Evolutionary conservation across 1,140 invertebrate species (phyloP).

Genomic region (Andrena cerasifolii): DNA sequence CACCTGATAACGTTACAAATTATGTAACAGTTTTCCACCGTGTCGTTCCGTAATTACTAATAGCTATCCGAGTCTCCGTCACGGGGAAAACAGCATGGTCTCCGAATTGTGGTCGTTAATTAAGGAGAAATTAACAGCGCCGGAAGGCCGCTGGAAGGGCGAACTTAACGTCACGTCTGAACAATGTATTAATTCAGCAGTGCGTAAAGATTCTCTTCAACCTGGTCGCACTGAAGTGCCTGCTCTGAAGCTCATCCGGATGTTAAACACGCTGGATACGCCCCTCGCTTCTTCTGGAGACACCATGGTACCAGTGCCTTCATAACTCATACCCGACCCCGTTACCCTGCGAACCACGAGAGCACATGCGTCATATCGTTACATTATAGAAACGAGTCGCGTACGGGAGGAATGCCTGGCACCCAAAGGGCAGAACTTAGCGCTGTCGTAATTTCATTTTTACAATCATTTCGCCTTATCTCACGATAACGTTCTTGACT

Average conservation of each 20-base stretch:
- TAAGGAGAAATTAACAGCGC: constrained; percentile 41
- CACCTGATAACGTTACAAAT: no score
- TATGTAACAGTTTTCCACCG: no score
- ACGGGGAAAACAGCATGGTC: background rate
- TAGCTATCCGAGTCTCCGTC: no score
- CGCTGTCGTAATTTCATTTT: constrained; percentile 71
- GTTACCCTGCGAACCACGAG: constrained; percentile 37
- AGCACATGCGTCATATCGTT: constrained; percentile 66
- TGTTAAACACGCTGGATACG: constrained; percentile 60
- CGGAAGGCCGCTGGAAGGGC: background rate
- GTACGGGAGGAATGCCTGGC: constrained; percentile 56
- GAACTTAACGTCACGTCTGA: constrained; percentile 23
- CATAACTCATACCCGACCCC: constrained; percentile 61
- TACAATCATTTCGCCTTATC: constrained; percentile 62
- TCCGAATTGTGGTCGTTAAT: constrained; percentile 30
- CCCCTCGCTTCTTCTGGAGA: constrained; percentile 44
- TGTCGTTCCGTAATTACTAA: no score
- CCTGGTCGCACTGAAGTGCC: constrained; percentile 34
- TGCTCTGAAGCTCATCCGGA: constrained; percentile 50
- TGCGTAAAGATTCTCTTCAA: constrained; percentile 51
- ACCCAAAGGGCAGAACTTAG: constrained; percentile 61
- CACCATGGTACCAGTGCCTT: constrained; percentile 48
- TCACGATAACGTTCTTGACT: constrained; percentile 52
- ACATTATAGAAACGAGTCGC: constrained; percentile 70
- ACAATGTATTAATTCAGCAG: constrained; percentile 56